Evolutionary conservation across 2,113 vertebrate species (phyloP).

Genomic region (Indicator indicator): DNA sequence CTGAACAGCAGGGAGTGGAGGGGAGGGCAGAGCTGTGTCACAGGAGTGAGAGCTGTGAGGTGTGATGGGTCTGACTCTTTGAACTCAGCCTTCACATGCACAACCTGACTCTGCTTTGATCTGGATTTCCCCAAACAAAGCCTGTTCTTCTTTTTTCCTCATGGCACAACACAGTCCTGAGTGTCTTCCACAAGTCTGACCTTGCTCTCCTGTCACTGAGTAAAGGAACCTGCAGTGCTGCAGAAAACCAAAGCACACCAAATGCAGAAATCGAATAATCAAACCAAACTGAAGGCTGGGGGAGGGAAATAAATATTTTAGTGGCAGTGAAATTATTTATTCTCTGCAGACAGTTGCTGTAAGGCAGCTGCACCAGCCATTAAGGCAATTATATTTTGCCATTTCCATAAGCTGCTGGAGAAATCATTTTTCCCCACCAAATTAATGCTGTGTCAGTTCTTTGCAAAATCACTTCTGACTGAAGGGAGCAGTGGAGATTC

Average conservation of each 20-base stretch:
- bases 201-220: neutral
- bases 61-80: neutral
- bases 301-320: conserved; percentile 36
- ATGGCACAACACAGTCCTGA: neutral
- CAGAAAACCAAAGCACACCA: neutral
- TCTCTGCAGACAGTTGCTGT: conserved; percentile 3
- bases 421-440: conserved; percentile 1
- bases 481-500: neutral
- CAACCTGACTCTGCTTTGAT: neutral
- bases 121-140: neutral
- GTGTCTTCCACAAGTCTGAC: neutral
- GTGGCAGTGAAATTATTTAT: conserved; percentile 1
- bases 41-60: neutral
- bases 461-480: neutral
- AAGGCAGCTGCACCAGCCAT: neutral
- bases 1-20: neutral
- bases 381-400: conserved; percentile 31
- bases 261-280: neutral
- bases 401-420: conserved; percentile 8
- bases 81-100: neutral
- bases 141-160: neutral
- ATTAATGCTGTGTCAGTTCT: conserved; percentile 11
- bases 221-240: neutral
- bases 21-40: neutral
- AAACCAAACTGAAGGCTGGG: neutral